phyloP scores from a whole-genome alignment of 1,140 invertebrate genomes.

The Tigriopus japonicus region DNA sequence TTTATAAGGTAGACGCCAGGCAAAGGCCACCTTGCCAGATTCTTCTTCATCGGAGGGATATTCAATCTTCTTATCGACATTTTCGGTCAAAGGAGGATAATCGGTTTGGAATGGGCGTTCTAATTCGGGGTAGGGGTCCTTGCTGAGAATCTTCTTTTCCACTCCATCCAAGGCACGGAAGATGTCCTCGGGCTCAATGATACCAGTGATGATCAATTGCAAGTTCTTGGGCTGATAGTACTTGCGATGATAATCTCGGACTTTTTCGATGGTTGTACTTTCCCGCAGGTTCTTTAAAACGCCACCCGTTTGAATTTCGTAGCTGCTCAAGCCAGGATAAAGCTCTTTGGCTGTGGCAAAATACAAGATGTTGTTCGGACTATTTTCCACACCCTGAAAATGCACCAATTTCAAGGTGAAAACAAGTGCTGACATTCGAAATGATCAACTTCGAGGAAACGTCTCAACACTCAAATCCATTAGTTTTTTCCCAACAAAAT shows the following conservation, averaged over 20 bases:
- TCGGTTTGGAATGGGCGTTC: not conserved
- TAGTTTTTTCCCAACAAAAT: not conserved
- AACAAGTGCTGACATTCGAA: not conserved
- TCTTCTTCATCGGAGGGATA: not conserved
- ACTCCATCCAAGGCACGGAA: constrained; percentile 48
- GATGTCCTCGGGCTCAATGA: constrained; percentile 51
- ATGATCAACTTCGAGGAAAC: not conserved
- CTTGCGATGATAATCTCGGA: constrained; percentile 53
- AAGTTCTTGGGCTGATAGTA: constrained; percentile 83
- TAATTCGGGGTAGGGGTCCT: not conserved
- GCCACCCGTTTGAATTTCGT: constrained; percentile 64
- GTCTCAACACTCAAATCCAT: not conserved
- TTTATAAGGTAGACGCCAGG: constrained; percentile 2
- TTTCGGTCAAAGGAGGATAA: no score
- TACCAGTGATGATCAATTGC: constrained; percentile 58
- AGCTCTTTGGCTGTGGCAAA: constrained; percentile 41
- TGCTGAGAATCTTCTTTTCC: constrained; percentile 46
- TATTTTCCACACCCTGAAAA: constrained; percentile 38
- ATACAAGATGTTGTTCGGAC: constrained; percentile 42
- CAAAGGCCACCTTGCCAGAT: not conserved
- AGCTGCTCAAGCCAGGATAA: constrained; percentile 60
- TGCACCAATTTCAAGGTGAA: not conserved
- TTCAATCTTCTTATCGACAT: not conserved
- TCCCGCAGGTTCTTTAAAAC: constrained; percentile 60
- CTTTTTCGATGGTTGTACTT: constrained; percentile 57